Conservation (phyloP, 2,888 invertebrate genomes). For the Unio delphinus region DNA sequence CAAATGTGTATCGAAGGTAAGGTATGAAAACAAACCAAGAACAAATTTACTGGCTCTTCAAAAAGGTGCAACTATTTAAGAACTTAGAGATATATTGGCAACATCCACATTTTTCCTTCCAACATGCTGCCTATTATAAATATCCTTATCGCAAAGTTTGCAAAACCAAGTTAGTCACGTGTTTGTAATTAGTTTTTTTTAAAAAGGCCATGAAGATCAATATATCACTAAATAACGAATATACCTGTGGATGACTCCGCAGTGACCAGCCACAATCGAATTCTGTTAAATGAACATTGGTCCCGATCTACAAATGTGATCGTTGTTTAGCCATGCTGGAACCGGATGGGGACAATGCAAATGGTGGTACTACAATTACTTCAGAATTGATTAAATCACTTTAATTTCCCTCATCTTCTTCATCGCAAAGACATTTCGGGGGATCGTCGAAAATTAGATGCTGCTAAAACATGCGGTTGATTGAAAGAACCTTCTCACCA, state of each 20-base stretch:
- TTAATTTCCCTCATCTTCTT: conserved; percentile 45
- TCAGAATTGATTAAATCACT: conserved; percentile 35
- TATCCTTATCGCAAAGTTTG: too few species aligned
- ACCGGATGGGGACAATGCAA: conserved; percentile 87
- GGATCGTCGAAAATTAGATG: conserved; percentile 79
- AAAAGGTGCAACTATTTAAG: too few species aligned
- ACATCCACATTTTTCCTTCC: too few species aligned
- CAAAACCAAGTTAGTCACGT: too few species aligned
- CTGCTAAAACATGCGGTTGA: conserved; percentile 93
- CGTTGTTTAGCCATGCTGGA: conserved; percentile 85
- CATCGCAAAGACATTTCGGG: conserved; percentile 30
- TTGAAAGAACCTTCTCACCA: conserved; percentile 96
- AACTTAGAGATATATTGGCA: too few species aligned
- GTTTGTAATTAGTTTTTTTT: too few species aligned
- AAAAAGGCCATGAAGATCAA: too few species aligned
- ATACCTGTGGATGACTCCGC: conserved; percentile 43
- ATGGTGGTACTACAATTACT: conserved; percentile 72
- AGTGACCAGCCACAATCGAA: conserved; percentile 46
- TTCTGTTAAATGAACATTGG: conserved; percentile 35
- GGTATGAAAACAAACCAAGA: too few species aligned
- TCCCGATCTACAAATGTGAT: conserved; percentile 22
- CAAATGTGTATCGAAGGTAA: too few species aligned
- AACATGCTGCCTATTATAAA: too few species aligned
- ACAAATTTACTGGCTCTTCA: too few species aligned
- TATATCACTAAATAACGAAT: conserved; percentile 24